Evolutionary conservation across 2,888 invertebrate genomes (phyloP).

Genomic region (Epistrophe grossulariae): DNA sequence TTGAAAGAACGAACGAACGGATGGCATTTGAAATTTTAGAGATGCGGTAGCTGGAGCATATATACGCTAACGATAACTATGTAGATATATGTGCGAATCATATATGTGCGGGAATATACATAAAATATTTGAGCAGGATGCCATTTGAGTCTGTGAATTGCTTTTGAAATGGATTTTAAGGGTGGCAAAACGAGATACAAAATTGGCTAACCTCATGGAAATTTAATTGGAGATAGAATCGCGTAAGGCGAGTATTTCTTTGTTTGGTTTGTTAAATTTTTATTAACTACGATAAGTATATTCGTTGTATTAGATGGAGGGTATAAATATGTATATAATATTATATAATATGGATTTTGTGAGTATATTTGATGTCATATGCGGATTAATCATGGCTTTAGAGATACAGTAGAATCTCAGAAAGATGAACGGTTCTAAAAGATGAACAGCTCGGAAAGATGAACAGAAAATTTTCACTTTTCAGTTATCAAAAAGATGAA

Average conservation of each 20-base stretch:
- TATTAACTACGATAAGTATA: conserved; percentile 65
- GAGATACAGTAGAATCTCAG: too few relatives aligned
- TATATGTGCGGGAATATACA: conserved; percentile 33
- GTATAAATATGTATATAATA: too few relatives aligned
- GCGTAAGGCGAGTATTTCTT: neutral
- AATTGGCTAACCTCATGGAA: conserved; percentile 72
- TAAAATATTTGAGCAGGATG: conserved; percentile 64
- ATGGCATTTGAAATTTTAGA: conserved; percentile 61
- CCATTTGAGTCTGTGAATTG: conserved; percentile 68
- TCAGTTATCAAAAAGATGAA: too few relatives aligned
- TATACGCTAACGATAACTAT: neutral
- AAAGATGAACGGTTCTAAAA: too few relatives aligned
- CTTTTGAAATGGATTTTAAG: conserved; percentile 54
- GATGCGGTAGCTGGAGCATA: conserved; percentile 32
- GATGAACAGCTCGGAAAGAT: too few relatives aligned
- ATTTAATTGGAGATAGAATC: conserved; percentile 56
- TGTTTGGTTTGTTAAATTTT: conserved; percentile 57
- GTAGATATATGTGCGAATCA: conserved; percentile 6
- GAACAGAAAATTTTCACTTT: too few relatives aligned
- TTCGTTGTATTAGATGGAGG: conserved; percentile 19
- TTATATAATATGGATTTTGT: neutral
- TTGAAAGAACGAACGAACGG: conserved; percentile 45
- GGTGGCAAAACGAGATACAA: conserved; percentile 35
- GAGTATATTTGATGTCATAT: neutral
- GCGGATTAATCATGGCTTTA: neutral